These are phyloP conservation scores for Callitettix versicolor DNA, from an alignment of 1,140 invertebrate genomes.

Conservation along the genomic window DNA sequence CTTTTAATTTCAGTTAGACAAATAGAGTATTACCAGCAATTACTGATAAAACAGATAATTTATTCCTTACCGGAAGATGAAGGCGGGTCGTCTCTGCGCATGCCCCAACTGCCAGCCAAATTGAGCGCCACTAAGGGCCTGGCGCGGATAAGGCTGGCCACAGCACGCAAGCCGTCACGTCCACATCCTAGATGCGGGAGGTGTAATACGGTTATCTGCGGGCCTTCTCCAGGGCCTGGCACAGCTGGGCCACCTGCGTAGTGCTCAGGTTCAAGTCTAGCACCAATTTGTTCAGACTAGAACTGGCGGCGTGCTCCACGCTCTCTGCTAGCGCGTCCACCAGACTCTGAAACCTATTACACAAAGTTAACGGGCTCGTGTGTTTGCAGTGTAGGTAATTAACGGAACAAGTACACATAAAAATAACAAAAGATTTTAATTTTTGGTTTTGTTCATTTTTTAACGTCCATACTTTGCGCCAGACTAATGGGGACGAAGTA, in stretches of 20 bases:
- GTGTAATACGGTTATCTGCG: conserved; percentile 40
- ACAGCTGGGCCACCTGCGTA: conserved; percentile 39
- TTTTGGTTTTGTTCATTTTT: background rate
- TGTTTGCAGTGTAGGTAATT: background rate
- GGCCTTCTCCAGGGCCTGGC: conserved; percentile 35
- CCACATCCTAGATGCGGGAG: conserved; percentile 45
- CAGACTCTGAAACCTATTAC: conserved; percentile 38
- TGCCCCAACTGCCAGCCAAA: conserved; percentile 40
- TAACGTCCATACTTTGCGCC: too few species aligned
- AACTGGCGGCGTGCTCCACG: conserved; percentile 31
- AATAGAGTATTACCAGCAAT: too few species aligned
- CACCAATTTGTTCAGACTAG: conserved; percentile 33
- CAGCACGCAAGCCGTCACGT: conserved; percentile 38
- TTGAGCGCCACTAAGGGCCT: conserved; percentile 40
- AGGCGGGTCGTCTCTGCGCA: conserved; percentile 38
- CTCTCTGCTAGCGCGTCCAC: conserved; percentile 40
- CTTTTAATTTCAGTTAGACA: too few species aligned
- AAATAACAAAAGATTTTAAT: too few species aligned
- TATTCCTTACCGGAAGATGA: conserved; percentile 26
- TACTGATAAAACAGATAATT: too few species aligned
- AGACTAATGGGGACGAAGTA: too few species aligned
- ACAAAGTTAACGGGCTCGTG: too few species aligned
- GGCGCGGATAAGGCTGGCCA: conserved; percentile 35
- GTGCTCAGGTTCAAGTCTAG: conserved; percentile 42
- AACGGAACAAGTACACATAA: background rate